Evolutionary conservation across 2,113 vertebrate genomes (phyloP).

Genomic region (Limanda limanda): DNA sequence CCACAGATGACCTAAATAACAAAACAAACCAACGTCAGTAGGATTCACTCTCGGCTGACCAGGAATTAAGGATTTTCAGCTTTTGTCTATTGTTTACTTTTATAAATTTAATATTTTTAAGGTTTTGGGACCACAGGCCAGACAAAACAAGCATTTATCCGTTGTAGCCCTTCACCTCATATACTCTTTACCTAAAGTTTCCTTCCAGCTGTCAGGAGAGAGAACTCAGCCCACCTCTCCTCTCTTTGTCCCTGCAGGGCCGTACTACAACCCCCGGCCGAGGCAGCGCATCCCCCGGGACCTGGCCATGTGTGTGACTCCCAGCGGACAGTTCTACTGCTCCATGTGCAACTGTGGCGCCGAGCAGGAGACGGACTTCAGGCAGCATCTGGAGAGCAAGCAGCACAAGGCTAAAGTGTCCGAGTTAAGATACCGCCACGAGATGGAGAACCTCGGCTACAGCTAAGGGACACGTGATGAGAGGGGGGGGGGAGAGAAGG

Average conservation of each 20-base stretch:
- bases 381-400: constrained; percentile 97
- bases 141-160: background rate
- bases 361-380: constrained; percentile 93
- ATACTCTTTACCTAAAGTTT: background rate
- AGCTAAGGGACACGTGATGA: constrained; percentile 79
- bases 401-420: constrained; percentile 98
- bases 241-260: constrained; percentile 80
- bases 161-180: background rate
- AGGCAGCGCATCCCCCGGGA: constrained; percentile 96
- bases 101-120: too few relatives aligned
- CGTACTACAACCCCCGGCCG: constrained; percentile 95
- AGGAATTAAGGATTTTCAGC: too few relatives aligned
- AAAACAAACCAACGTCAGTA: too few relatives aligned
- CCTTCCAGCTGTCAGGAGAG: background rate
- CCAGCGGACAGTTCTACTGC: constrained; percentile 98
- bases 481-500: background rate
- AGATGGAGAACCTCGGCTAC: constrained; percentile 98
- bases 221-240: background rate
- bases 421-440: constrained; percentile 92
- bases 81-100: too few relatives aligned
- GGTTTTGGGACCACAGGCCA: background rate
- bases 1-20: too few relatives aligned
- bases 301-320: constrained; percentile 97
- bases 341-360: constrained; percentile 98
- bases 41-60: too few relatives aligned